Evolutionary conservation across 1,140 invertebrate genomes (phyloP), one percentile per base, ranked within the genome.

Genomic region (Aricia agestis): DNA sequence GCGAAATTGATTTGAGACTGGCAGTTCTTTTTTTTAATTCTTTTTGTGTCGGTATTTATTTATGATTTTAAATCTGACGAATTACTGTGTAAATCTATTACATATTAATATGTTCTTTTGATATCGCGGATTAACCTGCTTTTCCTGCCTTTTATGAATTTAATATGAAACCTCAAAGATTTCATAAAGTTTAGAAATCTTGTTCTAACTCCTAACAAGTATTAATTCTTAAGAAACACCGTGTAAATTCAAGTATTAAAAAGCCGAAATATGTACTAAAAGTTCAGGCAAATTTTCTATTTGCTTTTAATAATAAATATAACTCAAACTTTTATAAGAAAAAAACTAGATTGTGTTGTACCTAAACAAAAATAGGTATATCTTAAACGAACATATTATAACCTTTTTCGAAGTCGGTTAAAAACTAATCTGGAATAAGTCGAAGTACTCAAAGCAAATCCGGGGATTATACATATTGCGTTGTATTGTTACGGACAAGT

Each of bases 1-100:
- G 18, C 25, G 19, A 63, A 63, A 63, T 25, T 63, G 59, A 63
- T 19, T 63, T 63, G 19, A 63, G 59, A 25, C 17, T 63, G 45
- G 45, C 19, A 11, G 59, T 63, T 63, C n/a, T n/a, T 19, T 18
- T 19, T 25, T 63, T 63, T 6, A 19, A 63, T 63, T 18, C 59
- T 25, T 19, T 63, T 18, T 57, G n/a, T 15, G n/a, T 15, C n/a
- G 52, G n/a, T 59, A 9, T 59, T 59, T 19, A 59, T 57, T 57
- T 59, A 7, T 18, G 58, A 52, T 52, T 52, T 52, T 52, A 52
- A 10, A 52, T 52, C 45, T 52, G 3, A 52, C 11, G 13, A 10
- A 52, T 52, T 52, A 52, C 45, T 1, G 9, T 13, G 45, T 36
- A 15, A 52, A 4, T 52, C 11, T 52, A 52, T 52, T 52, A 11